Conservation (phyloP, 2,113 vertebrate species). For the Potamarius usumacintae region DNA sequence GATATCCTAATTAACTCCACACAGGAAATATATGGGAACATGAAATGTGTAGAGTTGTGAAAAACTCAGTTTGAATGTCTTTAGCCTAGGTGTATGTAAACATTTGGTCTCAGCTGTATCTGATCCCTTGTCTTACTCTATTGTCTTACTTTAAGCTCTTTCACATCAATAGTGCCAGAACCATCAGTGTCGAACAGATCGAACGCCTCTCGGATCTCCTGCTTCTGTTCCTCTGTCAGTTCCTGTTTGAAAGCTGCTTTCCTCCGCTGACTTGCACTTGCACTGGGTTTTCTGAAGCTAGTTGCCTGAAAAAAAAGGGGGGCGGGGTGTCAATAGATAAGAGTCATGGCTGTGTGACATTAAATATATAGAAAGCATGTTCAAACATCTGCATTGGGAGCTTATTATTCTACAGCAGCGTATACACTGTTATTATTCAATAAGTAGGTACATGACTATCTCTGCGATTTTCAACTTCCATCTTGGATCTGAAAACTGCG, state of each 20-base stretch:
- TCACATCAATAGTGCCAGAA: slow-evolving; percentile 86
- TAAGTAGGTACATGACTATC: no score
- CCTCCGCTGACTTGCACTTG: slow-evolving; percentile 71
- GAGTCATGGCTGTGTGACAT: not conserved
- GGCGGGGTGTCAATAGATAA: not conserved
- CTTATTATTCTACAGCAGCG: not conserved
- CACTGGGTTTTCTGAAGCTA: slow-evolving; percentile 67
- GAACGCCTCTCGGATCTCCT: slow-evolving; percentile 92
- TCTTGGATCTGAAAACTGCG: no score
- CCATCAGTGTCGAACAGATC: slow-evolving; percentile 90
- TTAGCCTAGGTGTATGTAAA: not conserved
- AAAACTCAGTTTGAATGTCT: not conserved
- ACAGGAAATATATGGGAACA: not conserved
- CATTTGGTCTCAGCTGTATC: not conserved
- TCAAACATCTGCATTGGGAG: not conserved
- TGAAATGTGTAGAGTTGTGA: not conserved
- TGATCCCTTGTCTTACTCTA: not conserved
- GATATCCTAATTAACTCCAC: no score
- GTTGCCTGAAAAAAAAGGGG: slow-evolving; percentile 75
- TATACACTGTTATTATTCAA: no score
- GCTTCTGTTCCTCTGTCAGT: slow-evolving; percentile 85
- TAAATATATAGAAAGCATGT: not conserved
- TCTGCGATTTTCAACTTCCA: no score
- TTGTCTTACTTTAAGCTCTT: slow-evolving; percentile 84
- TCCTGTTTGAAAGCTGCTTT: slow-evolving; percentile 78